Evolutionary conservation across 2,113 vertebrate genomes (phyloP).

Genomic region (Salvelinus sp.): DNA sequence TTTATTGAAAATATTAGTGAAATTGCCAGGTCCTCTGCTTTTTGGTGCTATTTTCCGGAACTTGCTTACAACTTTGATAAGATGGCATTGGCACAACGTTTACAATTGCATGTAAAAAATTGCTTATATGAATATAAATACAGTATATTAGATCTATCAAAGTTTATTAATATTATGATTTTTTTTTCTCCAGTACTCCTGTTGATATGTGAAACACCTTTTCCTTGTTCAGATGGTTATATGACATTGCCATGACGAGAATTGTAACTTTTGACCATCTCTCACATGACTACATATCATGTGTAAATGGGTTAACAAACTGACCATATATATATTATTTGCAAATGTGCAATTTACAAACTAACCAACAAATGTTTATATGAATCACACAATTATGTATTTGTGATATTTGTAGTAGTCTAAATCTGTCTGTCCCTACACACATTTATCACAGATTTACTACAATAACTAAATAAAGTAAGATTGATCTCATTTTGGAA

Average conservation of each 20-base stretch:
- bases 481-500: no score
- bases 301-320: conserved; percentile 43
- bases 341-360: conserved; percentile 37
- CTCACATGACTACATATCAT: conserved; percentile 22
- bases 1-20: conserved; percentile 42
- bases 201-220: conserved; percentile 42
- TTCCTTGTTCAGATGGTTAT: conserved; percentile 57
- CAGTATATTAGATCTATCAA: conserved; percentile 47
- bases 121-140: conserved; percentile 53
- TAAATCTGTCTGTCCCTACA: not conserved
- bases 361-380: conserved; percentile 68
- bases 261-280: conserved; percentile 51
- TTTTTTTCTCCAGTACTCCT: conserved; percentile 49
- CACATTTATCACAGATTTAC: not conserved
- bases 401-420: conserved; percentile 60
- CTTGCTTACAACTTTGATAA: conserved; percentile 11
- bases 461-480: not conserved
- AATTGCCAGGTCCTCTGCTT: conserved; percentile 33
- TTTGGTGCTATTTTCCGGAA: not conserved
- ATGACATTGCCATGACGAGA: conserved; percentile 65
- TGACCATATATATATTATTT: conserved; percentile 57
- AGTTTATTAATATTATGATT: conserved; percentile 46
- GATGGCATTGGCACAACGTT: conserved; percentile 35
- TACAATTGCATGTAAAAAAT: conserved; percentile 66
- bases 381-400: conserved; percentile 18